Evolutionary conservation across 1,140 invertebrate genomes (phyloP), one percentile per base, ranked within the genome.

Genomic region (Spodoptera litura): DNA sequence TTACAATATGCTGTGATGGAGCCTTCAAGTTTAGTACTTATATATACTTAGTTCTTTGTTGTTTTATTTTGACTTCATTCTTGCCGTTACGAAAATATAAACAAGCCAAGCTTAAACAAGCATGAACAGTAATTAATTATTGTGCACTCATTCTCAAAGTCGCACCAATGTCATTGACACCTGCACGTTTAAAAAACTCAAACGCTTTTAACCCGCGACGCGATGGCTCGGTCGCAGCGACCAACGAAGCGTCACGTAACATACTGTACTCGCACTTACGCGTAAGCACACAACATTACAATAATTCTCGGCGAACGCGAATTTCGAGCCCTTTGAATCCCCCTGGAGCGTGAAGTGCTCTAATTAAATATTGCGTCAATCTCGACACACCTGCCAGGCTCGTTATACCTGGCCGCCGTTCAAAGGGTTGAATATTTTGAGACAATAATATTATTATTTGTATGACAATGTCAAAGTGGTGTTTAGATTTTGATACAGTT

Each of bases 321-420:
- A 76, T 66, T 55, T 53, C 61, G 51, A 25, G 61, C 61, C 31
- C 74, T 76, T 76, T 76, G 61, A 76, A 38, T 71, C 68, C 74
- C 20, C 20, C 49, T 55, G 44, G 49, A 76, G 74, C 74, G 74
- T 66, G 51, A 76, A 76, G 74, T 76, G 51, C 74, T 76, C 61
- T 76, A 76, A 76, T 76, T 76, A 76, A 76, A 76, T 76, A 76
- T 66, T 44, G 74, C 74, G 59, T 66, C 73, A 75, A 75, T 75
- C 31, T 66, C 25, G 27, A 52, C 74, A 13, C 74, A 76, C 74
- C 74, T 76, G 61, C 8, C 61, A 61, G 59, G 25, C 59, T 59
- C 44, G 38, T 58, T 71, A 35, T 59, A 59, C 70, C 25, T 13
- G 38, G n/a, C 35, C 72, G 27, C 38, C 25, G n/a, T 74, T 61